Base-by-base conservation (phyloP, 2,113 vertebrate genomes). In the Melanocharis versteri region DNA sequence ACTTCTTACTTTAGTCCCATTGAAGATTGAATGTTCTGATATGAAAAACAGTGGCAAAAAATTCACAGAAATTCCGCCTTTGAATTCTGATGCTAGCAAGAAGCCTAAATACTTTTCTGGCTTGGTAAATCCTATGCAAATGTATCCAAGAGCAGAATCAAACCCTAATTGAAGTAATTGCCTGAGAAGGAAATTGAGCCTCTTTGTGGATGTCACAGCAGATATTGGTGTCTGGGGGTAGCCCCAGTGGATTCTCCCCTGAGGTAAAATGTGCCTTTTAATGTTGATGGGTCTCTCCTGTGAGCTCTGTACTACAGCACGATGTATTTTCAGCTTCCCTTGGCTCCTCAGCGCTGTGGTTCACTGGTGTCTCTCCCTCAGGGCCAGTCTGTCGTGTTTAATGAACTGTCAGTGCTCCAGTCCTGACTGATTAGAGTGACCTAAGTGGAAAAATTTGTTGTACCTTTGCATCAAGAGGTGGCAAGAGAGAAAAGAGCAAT, bases 341-440 rank as follows among this genome's bases (percentile, higher is more conserved):
- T 80, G 60, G 35, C 62, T 88, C 33, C 73, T 79, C 64, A 88
- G 64, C 76, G 2, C 56, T 35, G 39, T 60, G 60, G 17, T 37
- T 92, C n/a, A 5, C 76, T 51, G 54, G 20, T 71, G 31, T 53
- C 39, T 90, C 21, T 75, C 90, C 90, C 83, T 64, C 60, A 50
- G 93, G 85, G 71, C 83, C 72, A 22, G 20, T 57, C 75, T 96
- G 65, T 96, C 69, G 8, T 39, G 76, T 50, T 89, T 94, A 94
- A 90, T 94, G 75, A 95, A 54, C 88, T 90, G 54, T 54, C 76
- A 44, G 24, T 83, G 62, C 68, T 88, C 64, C 56, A 71, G 1
- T 90, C 64, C 76, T 87, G 47, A 19, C 68, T 84, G 88, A 87
- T 87, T 45, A 75, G 51, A 48, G 23, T 61, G 76, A 84, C 90